A percentile compares a stretch with the other conserved stretches of the same genome.
Evolutionary conservation across 1,140 invertebrate species (phyloP).

Genomic region (Zaprionus capensis): DNA sequence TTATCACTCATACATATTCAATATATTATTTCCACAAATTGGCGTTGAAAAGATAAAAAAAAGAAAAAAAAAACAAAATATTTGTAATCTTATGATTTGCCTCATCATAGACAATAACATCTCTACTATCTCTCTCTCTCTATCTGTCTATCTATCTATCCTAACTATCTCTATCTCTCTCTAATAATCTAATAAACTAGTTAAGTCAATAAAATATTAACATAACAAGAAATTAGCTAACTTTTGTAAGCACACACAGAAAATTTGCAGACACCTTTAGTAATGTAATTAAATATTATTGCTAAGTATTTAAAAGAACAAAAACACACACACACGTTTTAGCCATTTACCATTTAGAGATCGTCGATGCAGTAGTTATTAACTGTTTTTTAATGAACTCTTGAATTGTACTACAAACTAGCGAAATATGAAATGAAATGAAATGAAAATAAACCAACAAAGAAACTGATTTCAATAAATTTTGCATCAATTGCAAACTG

Average conservation of each 20-base stretch:
- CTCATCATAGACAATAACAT: slow-evolving; percentile 25
- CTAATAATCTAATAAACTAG: slow-evolving; percentile 62
- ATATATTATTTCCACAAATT: slow-evolving; percentile 26
- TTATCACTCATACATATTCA: slow-evolving; percentile 20
- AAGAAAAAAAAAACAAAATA: slow-evolving; percentile 13
- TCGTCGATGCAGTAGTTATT: slow-evolving; percentile 34
- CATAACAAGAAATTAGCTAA: slow-evolving; percentile 41
- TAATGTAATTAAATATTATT: slow-evolving; percentile 60
- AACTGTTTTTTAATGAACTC: slow-evolving; percentile 34
- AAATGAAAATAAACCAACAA: slow-evolving; percentile 27
- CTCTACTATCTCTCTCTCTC: slow-evolving; percentile 39
- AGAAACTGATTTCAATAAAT: slow-evolving; percentile 67
- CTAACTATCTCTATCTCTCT: slow-evolving; percentile 47
- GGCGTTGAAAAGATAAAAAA: slow-evolving; percentile 10
- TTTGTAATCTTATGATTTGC: slow-evolving; percentile 52
- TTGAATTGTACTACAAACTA: slow-evolving; percentile 59
- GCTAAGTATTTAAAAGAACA: slow-evolving; percentile 57
- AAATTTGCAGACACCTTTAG: slow-evolving; percentile 27
- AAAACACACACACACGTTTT: not conserved
- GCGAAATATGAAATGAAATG: slow-evolving; percentile 33
- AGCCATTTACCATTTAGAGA: slow-evolving; percentile 5
- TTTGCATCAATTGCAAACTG: slow-evolving; percentile 66
- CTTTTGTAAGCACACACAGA: slow-evolving; percentile 72
- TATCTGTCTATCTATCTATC: slow-evolving; percentile 28
- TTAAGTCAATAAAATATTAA: slow-evolving; percentile 53